A percentile compares a stretch with the other conserved stretches of the same genome.
phyloP scores from a whole-genome alignment of 2,888 invertebrate species.

The Lacanobia wlatinum region DNA sequence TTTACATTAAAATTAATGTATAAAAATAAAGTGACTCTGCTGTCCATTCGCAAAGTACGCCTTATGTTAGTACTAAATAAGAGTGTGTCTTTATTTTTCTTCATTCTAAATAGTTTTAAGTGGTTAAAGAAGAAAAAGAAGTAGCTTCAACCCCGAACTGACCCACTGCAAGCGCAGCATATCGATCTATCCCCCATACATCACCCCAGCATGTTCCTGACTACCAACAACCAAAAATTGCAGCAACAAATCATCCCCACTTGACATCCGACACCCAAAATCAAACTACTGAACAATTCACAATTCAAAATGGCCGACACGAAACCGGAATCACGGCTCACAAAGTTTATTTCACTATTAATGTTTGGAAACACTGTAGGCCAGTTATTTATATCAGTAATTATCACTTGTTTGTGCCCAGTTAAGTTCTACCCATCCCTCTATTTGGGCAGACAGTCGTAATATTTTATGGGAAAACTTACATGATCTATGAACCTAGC shows the following conservation, averaged over 20 bases:
- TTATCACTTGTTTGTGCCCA: constrained; percentile 63
- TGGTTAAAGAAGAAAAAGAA: not conserved
- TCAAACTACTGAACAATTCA: constrained; percentile 56
- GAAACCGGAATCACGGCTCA: constrained; percentile 56
- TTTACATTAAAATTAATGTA: too few species aligned
- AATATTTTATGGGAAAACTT: constrained; percentile 60
- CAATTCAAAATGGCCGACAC: constrained; percentile 58
- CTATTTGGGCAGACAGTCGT: constrained; percentile 47
- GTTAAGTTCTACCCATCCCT: constrained; percentile 47
- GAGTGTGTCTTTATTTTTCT: too few species aligned
- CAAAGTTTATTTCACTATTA: constrained; percentile 58
- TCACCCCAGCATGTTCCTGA: constrained; percentile 12
- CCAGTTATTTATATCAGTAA: constrained; percentile 63
- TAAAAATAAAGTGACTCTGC: too few species aligned
- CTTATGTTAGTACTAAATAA: too few species aligned
- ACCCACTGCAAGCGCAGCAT: not conserved
- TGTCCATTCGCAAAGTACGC: too few species aligned
- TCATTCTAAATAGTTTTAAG: too few species aligned
- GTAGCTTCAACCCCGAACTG: not conserved
- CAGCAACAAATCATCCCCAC: constrained; percentile 40
- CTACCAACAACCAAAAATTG: constrained; percentile 53
- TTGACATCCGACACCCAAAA: constrained; percentile 44
- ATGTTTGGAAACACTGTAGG: constrained; percentile 50
- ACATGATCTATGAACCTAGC: constrained; percentile 54
- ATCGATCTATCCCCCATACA: constrained; percentile 15